Base-by-base conservation (phyloP, 1,140 invertebrate species). In the Danaus plexippus region DNA sequence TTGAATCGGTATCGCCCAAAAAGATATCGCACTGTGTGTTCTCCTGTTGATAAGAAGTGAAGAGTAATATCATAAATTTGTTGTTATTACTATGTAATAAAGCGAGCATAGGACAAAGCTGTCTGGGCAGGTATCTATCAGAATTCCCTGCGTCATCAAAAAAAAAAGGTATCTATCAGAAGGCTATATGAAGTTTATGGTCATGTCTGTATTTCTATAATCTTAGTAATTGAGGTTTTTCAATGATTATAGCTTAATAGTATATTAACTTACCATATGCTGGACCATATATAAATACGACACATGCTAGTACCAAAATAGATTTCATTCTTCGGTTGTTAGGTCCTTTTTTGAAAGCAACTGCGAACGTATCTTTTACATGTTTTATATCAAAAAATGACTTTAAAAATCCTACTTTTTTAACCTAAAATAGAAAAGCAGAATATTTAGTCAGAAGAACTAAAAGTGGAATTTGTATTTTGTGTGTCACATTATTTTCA, bases 1-100 rank as follows among this genome's bases (percentile, higher is more conserved):
- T 92, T 91, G 74, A 93, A 94, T 47, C 90, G 86, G 67, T 90
- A 92, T 54, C 92, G 81, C 12, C 90, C 91, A 66, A 92, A 93
- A 43, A 93, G 79, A 69, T 93, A 93, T 61, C 90, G 86, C 9
- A 93, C 90, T 46, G 89, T 90, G 86, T 89, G 71, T 51, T 85
- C 80, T 15, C 81, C 81, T 85, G 74, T 47, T 53, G 22, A 32
- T 7, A 32, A 4, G 7, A 6, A 2, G 22, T 32, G 22, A 22
- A 22, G 2, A 22, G 6, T 2, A 22, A 22, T 22, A 22, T 22
- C 18, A 22, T 22, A 2, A 32, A 32, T 32, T 32, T 32, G 22
- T 32, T 32, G 22, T 7, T 32, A 32, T 32, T 32, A 32, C 22
- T 32, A 4, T 32, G 22, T 32, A 32, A 8, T 6, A 32, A 32